phyloP scores from a whole-genome alignment of 2,888 invertebrate genomes.

The Hirtodrosophila confusa region DNA sequence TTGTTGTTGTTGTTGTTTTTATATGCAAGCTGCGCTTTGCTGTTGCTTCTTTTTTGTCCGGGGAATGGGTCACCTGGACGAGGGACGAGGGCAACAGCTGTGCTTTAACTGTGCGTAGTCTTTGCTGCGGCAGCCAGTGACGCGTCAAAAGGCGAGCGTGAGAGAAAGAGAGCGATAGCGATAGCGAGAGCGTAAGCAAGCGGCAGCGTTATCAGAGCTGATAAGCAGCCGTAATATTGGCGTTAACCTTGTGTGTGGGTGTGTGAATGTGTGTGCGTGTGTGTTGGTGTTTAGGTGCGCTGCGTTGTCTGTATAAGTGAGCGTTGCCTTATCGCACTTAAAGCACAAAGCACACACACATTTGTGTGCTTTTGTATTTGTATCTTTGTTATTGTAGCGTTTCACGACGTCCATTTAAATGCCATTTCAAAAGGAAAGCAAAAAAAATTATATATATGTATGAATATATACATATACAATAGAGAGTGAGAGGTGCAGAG shows the following conservation, averaged over 20 bases:
- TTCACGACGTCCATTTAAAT: conserved; percentile 19
- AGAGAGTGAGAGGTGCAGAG: background rate
- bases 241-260: conserved; percentile 21
- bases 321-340: conserved; percentile 27
- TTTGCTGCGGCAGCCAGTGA: conserved; percentile 22
- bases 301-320: background rate
- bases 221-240: conserved; percentile 51
- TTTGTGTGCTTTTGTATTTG: conserved; percentile 7
- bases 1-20: conserved; percentile 10
- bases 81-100: conserved; percentile 64
- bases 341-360: background rate
- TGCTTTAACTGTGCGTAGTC: conserved; percentile 59
- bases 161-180: background rate
- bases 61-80: conserved; percentile 25
- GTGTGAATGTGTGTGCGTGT: conserved; percentile 4
- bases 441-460: background rate
- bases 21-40: conserved; percentile 22
- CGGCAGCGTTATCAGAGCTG: conserved; percentile 50
- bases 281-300: too few relatives aligned
- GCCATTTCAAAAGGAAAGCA: background rate
- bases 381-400: conserved; percentile 13
- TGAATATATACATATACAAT: background rate
- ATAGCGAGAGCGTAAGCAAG: background rate
- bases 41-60: conserved; percentile 26
- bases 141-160: conserved; percentile 25